Evolutionary conservation across 2,113 vertebrate species (phyloP).

Genomic region (Holacanthus passer): DNA sequence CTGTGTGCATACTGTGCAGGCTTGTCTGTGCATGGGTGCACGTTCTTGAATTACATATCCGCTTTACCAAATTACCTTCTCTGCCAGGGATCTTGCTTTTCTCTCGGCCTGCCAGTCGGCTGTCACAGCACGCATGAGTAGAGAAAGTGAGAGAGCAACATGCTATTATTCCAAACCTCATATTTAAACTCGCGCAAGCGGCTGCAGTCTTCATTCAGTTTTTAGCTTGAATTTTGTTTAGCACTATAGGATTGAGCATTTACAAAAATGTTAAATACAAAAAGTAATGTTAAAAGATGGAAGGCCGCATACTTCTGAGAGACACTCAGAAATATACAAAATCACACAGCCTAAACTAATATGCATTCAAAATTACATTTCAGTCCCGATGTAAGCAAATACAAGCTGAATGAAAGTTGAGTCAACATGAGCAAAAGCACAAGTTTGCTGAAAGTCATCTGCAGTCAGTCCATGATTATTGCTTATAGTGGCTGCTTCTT

Average conservation of each 20-base stretch:
- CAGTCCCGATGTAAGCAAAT: not conserved
- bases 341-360: not conserved
- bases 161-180: slow-evolving; percentile 34
- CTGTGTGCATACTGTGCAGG: slow-evolving; percentile 66
- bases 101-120: slow-evolving; percentile 29
- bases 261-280: not conserved
- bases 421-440: not conserved
- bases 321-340: not conserved
- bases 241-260: not conserved
- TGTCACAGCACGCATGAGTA: slow-evolving; percentile 60
- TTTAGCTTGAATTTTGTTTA: slow-evolving; percentile 2
- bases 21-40: slow-evolving; percentile 65
- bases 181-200: slow-evolving; percentile 21
- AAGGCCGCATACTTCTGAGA: not conserved
- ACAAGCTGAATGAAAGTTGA: not conserved
- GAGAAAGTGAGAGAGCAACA: slow-evolving; percentile 45
- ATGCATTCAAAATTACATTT: not conserved
- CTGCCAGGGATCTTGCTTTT: slow-evolving; percentile 64
- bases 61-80: slow-evolving; percentile 59
- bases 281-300: too few relatives aligned
- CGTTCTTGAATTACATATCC: slow-evolving; percentile 69
- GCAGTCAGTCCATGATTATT: not conserved
- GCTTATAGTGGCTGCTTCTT: not conserved
- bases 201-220: slow-evolving; percentile 8
- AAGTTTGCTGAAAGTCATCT: slow-evolving; percentile 21